Conservation (phyloP, 2,113 vertebrate genomes). For the Micronisus gabar region DNA sequence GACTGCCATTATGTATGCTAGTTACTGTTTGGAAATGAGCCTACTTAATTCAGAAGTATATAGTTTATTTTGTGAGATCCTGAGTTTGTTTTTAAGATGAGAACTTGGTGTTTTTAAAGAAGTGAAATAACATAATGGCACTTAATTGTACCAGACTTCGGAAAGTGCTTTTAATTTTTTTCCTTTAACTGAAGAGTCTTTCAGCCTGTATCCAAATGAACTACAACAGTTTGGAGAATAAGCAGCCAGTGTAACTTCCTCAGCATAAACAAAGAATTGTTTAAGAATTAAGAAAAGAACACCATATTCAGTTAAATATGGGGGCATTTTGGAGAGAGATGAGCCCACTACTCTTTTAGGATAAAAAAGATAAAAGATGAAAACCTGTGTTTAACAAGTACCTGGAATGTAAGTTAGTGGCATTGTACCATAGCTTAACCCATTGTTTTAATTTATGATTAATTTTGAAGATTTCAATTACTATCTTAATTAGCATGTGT, state of each 20-base stretch:
- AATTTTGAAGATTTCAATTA: background rate
- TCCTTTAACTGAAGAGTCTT: background rate
- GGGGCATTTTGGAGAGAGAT: background rate
- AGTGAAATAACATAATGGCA: background rate
- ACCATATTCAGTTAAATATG: background rate
- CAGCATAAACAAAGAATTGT: background rate
- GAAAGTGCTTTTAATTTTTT: background rate
- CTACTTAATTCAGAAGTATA: background rate
- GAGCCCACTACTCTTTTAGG: background rate
- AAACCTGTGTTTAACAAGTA: background rate
- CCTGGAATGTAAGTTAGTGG: background rate
- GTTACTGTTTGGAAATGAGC: background rate
- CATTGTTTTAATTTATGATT: background rate
- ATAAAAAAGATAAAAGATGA: background rate
- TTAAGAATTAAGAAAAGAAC: background rate
- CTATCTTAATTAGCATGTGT: background rate
- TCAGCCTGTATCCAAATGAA: background rate
- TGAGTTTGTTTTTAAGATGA: background rate
- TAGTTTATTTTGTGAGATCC: background rate
- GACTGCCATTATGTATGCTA: background rate
- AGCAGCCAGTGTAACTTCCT: background rate
- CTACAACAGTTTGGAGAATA: background rate
- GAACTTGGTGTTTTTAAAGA: background rate
- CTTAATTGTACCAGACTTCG: background rate
- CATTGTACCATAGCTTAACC: background rate